Base-by-base conservation (phyloP, 2,113 vertebrate genomes). In the Anas platyrhynchos region DNA sequence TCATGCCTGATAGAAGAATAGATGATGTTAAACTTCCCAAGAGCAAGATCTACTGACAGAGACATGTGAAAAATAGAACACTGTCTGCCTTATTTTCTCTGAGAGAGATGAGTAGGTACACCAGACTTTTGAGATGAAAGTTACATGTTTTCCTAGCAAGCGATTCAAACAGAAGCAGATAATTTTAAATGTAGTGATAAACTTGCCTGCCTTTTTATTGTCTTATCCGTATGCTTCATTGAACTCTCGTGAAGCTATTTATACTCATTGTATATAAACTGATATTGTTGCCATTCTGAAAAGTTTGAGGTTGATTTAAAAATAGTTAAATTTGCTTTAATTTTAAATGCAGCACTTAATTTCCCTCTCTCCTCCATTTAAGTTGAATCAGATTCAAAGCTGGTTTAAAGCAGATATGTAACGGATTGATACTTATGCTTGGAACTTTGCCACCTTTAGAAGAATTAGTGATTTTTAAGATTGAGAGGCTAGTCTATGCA, bases 21-120 rank as follows among this genome's bases (percentile, higher is more conserved):
- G 68, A 52, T 83, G 75, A 77, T 80, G 56, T 68, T 95, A 71
- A 94, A 68, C 73, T 93, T 80, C 77, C 55, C 48, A 77, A 72
- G 52, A 93, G 43, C 11, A 6, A 43, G 18, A 74, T 73, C 66
- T 92, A 9, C 61, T 92, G 89, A 84, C 83, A 91, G 73, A 67
- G 27, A 65, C 61, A 27, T 75, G 71, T 89, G 80, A 91, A 91
- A 95, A 88, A 75, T 67, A 75, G 56, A 92, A 46, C 27, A 34
- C n/a, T 50, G 21, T 78, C 83, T 86, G 31, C 79, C 58, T 83
- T 86, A 71, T 81, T 94, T 84, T 94, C 73, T 90, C n/a, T 56
- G 61, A 77, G 38, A 69, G 66, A 69, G 83, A 68, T 86, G 38
- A 1, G 5, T 71, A 65, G 48, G 34, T 74, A 73, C 8, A 76